Evolutionary conservation across 2,797 vertebrate species (phyloP).

Genomic region (Galagoides demidoff): DNA sequence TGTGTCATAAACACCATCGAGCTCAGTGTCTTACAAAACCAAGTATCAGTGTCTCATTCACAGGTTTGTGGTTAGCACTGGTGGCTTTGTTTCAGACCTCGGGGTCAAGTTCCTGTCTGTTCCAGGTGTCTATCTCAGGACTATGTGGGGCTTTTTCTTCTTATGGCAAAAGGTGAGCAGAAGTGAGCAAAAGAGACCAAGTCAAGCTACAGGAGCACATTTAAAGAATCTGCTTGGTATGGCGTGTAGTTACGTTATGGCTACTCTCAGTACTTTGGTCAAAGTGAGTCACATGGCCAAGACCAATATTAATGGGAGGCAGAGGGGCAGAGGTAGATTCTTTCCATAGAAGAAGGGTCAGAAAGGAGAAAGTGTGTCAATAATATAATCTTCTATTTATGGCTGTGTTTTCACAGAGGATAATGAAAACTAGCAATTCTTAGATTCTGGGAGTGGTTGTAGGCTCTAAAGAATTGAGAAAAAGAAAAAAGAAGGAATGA

Average conservation of each 20-base stretch:
- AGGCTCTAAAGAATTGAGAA: background rate
- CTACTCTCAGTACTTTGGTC: background rate
- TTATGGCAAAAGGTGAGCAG: background rate
- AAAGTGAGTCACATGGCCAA: background rate
- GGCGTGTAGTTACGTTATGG: background rate
- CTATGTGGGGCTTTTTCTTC: background rate
- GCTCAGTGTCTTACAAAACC: background rate
- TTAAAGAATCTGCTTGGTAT: background rate
- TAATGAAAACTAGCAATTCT: constrained; percentile 36
- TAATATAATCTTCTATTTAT: background rate
- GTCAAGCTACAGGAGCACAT: background rate
- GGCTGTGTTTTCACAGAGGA: background rate
- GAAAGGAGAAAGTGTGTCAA: constrained; percentile 7
- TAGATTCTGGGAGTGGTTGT: background rate
- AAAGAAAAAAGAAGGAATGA: constrained; percentile 10
- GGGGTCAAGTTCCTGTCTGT: background rate
- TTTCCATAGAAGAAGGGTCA: background rate
- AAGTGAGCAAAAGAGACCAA: background rate
- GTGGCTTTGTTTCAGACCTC: background rate
- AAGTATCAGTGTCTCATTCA: background rate
- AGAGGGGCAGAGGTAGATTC: background rate
- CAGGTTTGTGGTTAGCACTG: background rate
- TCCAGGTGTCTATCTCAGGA: background rate
- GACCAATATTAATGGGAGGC: background rate
- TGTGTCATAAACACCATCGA: background rate